These are phyloP conservation scores for Prolemur simus DNA, from an alignment of 2,113 vertebrate genomes.

Conservation along the genomic window DNA sequence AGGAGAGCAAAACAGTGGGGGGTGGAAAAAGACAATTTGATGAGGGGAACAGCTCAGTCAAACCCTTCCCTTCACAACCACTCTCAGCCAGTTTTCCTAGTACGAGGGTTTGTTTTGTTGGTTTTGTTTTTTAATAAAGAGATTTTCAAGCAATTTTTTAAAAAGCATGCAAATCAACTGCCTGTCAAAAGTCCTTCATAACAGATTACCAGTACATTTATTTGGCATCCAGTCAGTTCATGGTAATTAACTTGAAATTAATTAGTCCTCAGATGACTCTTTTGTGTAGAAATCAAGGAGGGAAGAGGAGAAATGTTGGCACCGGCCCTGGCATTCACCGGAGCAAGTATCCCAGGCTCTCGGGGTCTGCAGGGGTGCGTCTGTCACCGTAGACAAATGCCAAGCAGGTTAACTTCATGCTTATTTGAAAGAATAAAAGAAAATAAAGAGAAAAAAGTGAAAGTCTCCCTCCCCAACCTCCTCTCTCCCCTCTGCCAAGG, in stretches of 20 bases:
- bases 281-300: background rate
- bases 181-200: background rate
- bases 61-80: background rate
- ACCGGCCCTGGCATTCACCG: rapidly evolving
- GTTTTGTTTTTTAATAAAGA: conserved; percentile 15
- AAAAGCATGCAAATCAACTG: background rate
- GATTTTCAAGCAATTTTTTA: background rate
- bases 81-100: background rate
- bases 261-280: background rate
- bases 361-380: rapidly evolving
- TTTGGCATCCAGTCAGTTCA: background rate
- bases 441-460: background rate
- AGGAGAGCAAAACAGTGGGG: background rate
- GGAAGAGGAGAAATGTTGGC: background rate
- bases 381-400: background rate
- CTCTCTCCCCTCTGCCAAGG: background rate
- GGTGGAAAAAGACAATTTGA: background rate
- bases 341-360: background rate
- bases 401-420: background rate
- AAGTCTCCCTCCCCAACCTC: background rate
- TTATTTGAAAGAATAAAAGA: conserved; percentile 3
- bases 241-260: conserved; percentile 45
- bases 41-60: background rate
- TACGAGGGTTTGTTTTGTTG: background rate
- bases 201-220: background rate